phyloP scores from a whole-genome alignment of 2,797 vertebrate genomes.

The Tachyglossus aculeatus region DNA sequence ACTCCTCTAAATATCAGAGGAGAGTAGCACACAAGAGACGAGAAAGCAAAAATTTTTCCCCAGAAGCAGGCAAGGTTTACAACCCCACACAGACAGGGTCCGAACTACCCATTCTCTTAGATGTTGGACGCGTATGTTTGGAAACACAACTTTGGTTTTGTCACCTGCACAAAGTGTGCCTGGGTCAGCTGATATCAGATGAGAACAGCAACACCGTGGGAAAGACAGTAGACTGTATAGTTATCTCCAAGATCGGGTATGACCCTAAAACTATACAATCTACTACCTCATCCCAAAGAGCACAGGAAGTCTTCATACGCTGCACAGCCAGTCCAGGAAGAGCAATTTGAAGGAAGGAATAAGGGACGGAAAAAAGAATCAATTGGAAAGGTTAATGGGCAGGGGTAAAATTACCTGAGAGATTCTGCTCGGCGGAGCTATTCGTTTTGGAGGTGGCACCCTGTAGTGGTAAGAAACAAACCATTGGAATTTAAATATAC shows the following conservation, averaged over 20 bases:
- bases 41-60: too few species aligned
- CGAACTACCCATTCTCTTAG: too few species aligned
- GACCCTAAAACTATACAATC: conserved; percentile 99
- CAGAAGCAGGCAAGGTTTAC: too few species aligned
- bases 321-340: conserved; percentile 29
- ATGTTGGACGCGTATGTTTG: too few species aligned
- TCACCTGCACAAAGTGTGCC: neutral
- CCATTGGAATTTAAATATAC: conserved; percentile 1
- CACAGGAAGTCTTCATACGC: conserved; percentile 45
- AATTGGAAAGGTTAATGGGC: conserved; percentile 1
- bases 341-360: conserved; percentile 45
- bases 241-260: conserved; percentile 99
- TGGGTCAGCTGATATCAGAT: conserved; percentile 5
- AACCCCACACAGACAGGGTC: too few species aligned
- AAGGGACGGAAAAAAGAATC: conserved; percentile 7
- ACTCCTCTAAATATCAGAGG: too few species aligned
- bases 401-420: conserved; percentile 80
- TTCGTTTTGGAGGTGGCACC: conserved; percentile 79
- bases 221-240: conserved; percentile 99
- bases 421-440: conserved; percentile 81
- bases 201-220: conserved; percentile 75
- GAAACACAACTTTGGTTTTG: too few species aligned
- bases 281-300: conserved; percentile 97
- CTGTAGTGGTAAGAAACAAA: conserved; percentile 68
- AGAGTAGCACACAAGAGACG: too few species aligned